Evolutionary conservation across 2,888 invertebrate species (phyloP).

Genomic region (Augochlorella aurata): DNA sequence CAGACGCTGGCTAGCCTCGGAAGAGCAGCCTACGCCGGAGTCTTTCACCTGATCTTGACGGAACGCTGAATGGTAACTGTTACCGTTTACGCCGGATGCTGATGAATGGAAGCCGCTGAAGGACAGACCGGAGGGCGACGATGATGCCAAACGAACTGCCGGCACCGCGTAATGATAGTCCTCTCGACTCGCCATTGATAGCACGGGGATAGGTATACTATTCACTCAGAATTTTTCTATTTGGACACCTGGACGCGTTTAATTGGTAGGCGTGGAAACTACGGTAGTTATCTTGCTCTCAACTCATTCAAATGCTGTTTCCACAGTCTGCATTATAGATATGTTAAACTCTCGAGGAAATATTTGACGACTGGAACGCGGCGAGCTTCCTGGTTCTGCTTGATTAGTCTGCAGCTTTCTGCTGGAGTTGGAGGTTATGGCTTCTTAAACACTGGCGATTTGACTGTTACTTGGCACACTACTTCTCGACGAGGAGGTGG

Average conservation of each 20-base stretch:
- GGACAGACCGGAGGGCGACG: background rate
- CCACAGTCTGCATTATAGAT: background rate
- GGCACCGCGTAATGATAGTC: slow-evolving; percentile 1
- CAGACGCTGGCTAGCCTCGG: slow-evolving; percentile 11
- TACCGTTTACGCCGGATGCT: background rate
- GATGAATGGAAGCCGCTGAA: background rate
- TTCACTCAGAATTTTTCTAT: background rate
- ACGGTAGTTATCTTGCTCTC: too few relatives aligned
- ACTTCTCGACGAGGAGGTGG: too few relatives aligned
- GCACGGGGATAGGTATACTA: background rate
- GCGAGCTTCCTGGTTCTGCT: background rate
- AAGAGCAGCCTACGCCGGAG: background rate
- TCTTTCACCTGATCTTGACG: background rate
- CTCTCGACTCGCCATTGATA: background rate
- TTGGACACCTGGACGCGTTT: background rate
- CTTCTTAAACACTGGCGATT: background rate
- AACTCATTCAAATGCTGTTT: background rate
- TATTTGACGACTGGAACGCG: background rate
- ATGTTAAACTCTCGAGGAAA: background rate
- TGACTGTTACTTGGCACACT: too few relatives aligned
- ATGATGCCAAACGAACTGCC: background rate
- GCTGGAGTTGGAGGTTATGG: background rate
- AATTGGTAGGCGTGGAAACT: background rate
- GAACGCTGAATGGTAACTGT: background rate
- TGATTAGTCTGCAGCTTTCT: background rate